phyloP scores from a whole-genome alignment of 2,113 vertebrate species.

The Stercorarius parasiticus region DNA sequence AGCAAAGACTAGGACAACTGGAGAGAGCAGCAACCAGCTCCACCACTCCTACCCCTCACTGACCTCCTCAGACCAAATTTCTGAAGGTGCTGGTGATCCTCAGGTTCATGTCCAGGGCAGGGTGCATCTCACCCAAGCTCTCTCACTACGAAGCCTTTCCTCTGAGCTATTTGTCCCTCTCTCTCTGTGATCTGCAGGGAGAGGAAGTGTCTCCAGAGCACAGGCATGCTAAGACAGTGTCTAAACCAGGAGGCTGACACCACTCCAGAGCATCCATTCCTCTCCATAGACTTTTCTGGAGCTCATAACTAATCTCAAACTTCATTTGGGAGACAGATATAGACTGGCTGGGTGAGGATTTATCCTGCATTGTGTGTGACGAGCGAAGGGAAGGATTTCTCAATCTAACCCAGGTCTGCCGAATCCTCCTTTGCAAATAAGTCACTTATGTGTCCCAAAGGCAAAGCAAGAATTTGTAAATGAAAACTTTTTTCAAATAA shows the following conservation, averaged over 20 bases:
- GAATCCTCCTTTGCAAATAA: slow-evolving; percentile 51
- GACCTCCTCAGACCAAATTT: not conserved
- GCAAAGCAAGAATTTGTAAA: slow-evolving; percentile 62
- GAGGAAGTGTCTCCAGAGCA: not conserved
- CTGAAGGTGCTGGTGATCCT: not conserved
- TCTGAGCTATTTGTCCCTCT: not conserved
- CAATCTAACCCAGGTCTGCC: not conserved
- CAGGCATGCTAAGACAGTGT: accelerated
- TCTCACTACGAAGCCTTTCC: not conserved
- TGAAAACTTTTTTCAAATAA: slow-evolving; percentile 53
- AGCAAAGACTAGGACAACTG: not conserved
- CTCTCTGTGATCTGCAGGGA: accelerated
- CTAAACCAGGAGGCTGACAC: not conserved
- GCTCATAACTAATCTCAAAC: not conserved
- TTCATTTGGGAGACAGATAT: not conserved
- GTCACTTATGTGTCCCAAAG: slow-evolving; percentile 48
- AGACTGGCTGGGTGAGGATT: not conserved
- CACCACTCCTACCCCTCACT: not conserved
- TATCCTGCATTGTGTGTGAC: not conserved
- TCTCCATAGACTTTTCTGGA: not conserved
- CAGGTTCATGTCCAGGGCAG: not conserved
- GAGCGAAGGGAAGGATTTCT: slow-evolving; percentile 21
- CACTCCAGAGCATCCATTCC: not conserved
- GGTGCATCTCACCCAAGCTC: not conserved
- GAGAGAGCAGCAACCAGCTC: not conserved